A percentile compares a stretch with the other conserved stretches of the same genome.
Evolutionary conservation across 1,140 invertebrate species (phyloP).

Genomic region (Euura lappo): DNA sequence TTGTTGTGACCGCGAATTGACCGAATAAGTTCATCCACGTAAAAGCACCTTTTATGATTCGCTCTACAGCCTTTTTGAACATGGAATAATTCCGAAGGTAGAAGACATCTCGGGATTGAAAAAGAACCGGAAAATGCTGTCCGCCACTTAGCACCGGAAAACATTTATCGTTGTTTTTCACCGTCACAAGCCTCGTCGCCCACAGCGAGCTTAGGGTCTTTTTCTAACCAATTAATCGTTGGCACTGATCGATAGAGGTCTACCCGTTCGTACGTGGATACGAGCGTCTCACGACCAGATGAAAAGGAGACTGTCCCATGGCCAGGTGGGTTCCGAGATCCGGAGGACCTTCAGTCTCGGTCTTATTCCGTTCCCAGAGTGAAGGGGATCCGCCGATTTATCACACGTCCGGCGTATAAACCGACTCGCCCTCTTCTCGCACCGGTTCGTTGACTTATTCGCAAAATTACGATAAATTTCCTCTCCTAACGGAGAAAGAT

Average conservation of each 20-base stretch:
- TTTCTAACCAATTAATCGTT: neutral
- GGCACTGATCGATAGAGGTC: neutral
- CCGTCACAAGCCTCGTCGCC: neutral
- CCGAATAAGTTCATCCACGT: too few species aligned
- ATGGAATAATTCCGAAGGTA: too few species aligned
- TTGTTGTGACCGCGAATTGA: too few species aligned
- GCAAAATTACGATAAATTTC: conserved; percentile 33
- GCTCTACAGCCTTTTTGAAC: too few species aligned
- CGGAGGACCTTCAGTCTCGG: neutral
- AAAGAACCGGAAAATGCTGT: too few species aligned
- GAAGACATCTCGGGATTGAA: too few species aligned
- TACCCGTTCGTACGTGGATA: neutral
- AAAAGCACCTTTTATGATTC: too few species aligned
- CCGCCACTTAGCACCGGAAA: too few species aligned
- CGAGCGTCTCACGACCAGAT: neutral
- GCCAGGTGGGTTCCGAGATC: neutral
- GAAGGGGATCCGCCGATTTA: conserved; percentile 16
- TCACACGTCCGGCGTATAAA: conserved; percentile 14
- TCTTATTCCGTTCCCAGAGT: conserved; percentile 8
- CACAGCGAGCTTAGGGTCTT: neutral
- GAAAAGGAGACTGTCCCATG: neutral
- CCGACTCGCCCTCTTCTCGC: neutral
- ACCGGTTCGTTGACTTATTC: neutral
- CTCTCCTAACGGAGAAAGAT: conserved; percentile 58
- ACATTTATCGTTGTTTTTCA: neutral